Evolutionary conservation across 2,113 vertebrate species (phyloP).

Genomic region (Eurypyga helias): DNA sequence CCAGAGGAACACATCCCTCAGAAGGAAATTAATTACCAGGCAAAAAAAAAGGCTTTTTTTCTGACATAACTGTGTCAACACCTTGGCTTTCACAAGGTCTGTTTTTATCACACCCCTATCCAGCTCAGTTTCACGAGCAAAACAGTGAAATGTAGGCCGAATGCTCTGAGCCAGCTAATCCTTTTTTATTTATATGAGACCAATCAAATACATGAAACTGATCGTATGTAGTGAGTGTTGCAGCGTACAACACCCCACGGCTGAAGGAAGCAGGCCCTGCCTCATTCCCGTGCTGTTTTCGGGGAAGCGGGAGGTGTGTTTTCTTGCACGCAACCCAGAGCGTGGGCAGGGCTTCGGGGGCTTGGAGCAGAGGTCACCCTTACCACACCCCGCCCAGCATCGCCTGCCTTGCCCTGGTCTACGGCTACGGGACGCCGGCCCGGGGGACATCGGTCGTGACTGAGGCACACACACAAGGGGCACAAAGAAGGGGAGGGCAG

Average conservation of each 20-base stretch:
- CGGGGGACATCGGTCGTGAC: fast-evolving
- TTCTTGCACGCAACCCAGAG: background rate
- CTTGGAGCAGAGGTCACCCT: background rate
- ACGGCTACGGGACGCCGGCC: fast-evolving
- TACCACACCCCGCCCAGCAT: background rate
- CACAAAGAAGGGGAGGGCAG: fast-evolving
- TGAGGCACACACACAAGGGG: background rate
- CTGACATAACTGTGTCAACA: constrained; percentile 4
- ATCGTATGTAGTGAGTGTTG: background rate
- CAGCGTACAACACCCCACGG: background rate
- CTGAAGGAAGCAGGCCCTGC: background rate
- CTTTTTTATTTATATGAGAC: background rate
- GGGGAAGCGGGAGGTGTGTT: background rate
- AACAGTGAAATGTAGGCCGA: background rate
- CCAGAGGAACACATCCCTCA: background rate
- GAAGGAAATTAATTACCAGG: background rate
- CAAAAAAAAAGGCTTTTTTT: background rate
- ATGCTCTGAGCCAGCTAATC: background rate
- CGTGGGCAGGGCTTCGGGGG: background rate
- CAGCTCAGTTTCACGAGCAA: background rate
- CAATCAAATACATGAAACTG: background rate
- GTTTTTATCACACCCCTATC: background rate
- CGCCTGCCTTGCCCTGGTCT: fast-evolving
- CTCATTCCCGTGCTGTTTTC: background rate
- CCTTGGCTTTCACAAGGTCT: background rate